Evolutionary conservation across 1,140 invertebrate species (phyloP), one percentile per base, ranked within the genome.

Genomic region (Heterodera schachtii): DNA sequence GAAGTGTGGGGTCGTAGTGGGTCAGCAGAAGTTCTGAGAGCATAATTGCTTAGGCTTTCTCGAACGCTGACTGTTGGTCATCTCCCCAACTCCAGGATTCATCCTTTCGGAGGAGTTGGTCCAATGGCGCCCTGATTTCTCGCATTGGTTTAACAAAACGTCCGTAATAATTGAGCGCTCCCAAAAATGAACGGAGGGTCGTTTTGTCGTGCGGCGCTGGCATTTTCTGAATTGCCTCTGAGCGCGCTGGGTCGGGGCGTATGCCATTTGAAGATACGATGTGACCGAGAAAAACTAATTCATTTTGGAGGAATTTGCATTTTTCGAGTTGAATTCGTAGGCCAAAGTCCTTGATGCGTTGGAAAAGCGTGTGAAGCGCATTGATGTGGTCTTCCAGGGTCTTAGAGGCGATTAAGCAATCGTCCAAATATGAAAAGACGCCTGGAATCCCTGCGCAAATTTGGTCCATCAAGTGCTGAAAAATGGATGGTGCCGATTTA

Each of bases 91-190:
- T 83, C 64, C 69, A 87, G 49, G 85, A 78, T n/a, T 84, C 85
- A 13, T 88, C 85, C 69, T 87, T 86, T 66, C 69, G 8, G 69
- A 83, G 47, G 41, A 87, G 84, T 41, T 73, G 47, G n/a, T 88
- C 85, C n/a, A 87, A 64, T 31, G 87, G 87, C 21, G 52, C 76
- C 1, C 85, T 49, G 9, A 83, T 44, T 3, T 43, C 52, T 21
- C 78, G 76, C 75, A 87, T 80, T 21, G 83, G 31, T 5, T 74
- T 73, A 7, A 87, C 79, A 74, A 87, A 87, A n/a, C 46, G n/a
- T 21, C 80, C 73, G 52, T 87, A 87, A 78, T 85, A 88, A 46
- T 52, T 83, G 13, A 88, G 66, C 73, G 85, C 83, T 11, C 86
- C 86, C 43, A 88, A 79, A 75, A 88, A 87, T 41, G 83, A 84